Evolutionary conservation across 2,888 invertebrate genomes (phyloP).

Genomic region (Panopea generosa): DNA sequence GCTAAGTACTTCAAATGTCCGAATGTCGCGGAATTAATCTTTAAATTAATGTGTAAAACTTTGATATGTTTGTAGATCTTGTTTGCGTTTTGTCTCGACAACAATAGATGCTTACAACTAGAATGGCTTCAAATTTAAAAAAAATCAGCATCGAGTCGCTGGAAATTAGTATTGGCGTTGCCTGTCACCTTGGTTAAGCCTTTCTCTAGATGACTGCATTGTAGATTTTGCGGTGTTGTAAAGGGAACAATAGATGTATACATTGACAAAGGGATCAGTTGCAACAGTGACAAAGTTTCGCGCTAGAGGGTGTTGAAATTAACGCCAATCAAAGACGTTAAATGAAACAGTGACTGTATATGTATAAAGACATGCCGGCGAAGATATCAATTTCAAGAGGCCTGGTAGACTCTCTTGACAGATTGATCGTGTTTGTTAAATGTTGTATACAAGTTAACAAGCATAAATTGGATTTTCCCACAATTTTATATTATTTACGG

Average conservation of each 20-base stretch:
- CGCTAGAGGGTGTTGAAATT: conserved; percentile 43
- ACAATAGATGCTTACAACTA: conserved; percentile 42
- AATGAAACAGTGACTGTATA: conserved; percentile 47
- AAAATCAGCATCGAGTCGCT: conserved; percentile 32
- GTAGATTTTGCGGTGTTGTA: conserved; percentile 23
- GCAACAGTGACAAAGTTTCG: conserved; percentile 30
- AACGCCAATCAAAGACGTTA: conserved; percentile 50
- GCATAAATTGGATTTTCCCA: conserved; percentile 54
- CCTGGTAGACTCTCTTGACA: conserved; percentile 52
- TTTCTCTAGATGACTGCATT: conserved; percentile 11
- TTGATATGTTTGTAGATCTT: conserved; percentile 50
- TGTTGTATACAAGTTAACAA: conserved; percentile 57
- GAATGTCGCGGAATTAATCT: conserved; percentile 54
- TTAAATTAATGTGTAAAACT: conserved; percentile 50
- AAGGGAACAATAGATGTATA: conserved; percentile 41
- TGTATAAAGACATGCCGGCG: conserved; percentile 46
- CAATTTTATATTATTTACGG: conserved; percentile 53
- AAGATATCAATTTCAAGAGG: conserved; percentile 55
- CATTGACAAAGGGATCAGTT: conserved; percentile 45
- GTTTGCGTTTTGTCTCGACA: conserved; percentile 9
- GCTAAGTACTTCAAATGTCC: conserved; percentile 53
- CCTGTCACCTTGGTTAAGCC: conserved; percentile 29
- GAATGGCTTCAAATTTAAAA: conserved; percentile 39
- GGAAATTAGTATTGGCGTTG: conserved; percentile 34
- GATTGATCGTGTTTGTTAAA: conserved; percentile 52